Conservation (phyloP, 2,797 vertebrate genomes). For the Arremon aurantiirostris region DNA sequence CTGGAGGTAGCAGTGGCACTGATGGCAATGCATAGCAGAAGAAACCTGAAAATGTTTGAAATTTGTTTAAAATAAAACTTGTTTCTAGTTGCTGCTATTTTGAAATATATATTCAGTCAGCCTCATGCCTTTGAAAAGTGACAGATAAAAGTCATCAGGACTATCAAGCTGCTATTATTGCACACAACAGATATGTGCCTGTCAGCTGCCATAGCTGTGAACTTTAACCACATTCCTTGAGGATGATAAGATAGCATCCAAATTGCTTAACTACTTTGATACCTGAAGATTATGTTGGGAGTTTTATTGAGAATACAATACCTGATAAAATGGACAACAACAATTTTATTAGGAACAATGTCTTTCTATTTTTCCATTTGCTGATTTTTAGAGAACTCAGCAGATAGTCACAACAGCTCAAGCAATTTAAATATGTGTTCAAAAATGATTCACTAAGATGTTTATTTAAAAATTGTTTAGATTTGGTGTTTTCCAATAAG, state of each 20-base stretch:
- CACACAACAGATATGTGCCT: not conserved
- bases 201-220: not conserved
- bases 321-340: not conserved
- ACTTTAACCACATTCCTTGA: not conserved
- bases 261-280: not conserved
- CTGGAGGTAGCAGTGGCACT: not conserved
- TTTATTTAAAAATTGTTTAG: not conserved
- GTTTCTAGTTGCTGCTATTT: not conserved
- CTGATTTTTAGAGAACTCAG: not conserved
- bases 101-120: constrained; percentile 6
- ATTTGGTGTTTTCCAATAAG: not conserved
- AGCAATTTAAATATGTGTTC: not conserved
- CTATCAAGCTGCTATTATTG: not conserved
- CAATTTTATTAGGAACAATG: not conserved
- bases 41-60: not conserved
- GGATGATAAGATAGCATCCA: not conserved
- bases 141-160: not conserved
- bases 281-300: not conserved
- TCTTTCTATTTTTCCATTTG: not conserved
- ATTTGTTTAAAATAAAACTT: constrained; percentile 17
- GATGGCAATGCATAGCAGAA: not conserved
- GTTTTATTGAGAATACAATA: not conserved
- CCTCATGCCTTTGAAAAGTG: not conserved
- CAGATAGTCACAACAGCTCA: not conserved
- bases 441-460: not conserved